Evolutionary conservation across 2,113 vertebrate species (phyloP).

Genomic region (Anarhynchus alexandrinus): DNA sequence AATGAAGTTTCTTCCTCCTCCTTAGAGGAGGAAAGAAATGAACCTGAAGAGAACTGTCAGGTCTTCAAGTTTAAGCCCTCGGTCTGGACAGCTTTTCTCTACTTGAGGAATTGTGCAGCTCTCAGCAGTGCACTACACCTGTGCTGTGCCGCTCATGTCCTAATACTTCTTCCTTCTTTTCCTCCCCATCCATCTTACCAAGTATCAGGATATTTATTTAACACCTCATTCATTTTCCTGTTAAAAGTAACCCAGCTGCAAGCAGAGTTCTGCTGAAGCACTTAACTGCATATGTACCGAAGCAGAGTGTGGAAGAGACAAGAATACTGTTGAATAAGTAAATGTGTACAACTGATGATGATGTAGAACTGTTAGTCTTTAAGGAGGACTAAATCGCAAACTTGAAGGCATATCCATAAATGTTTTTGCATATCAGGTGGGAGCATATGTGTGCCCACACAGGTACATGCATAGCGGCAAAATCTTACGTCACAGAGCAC

Average conservation of each 20-base stretch:
- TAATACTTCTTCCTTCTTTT: constrained; percentile 23
- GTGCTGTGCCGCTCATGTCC: not conserved
- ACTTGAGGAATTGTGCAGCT: not conserved
- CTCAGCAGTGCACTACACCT: not conserved
- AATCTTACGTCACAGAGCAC: not conserved
- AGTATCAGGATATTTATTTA: constrained; percentile 44
- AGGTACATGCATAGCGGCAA: not conserved
- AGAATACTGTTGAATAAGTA: not conserved
- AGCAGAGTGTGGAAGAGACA: not conserved
- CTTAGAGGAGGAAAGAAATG: not conserved
- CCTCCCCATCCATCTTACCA: not conserved
- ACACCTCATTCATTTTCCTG: constrained; percentile 38
- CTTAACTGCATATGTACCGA: not conserved
- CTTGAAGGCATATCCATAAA: not conserved
- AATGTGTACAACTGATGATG: not conserved
- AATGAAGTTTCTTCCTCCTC: not conserved
- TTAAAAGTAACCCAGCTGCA: constrained; percentile 13
- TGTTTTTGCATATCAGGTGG: not conserved
- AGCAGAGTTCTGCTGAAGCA: not conserved
- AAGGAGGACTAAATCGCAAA: constrained; percentile 3
- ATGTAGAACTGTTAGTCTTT: not conserved
- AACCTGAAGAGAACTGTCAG: not conserved
- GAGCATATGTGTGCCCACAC: not conserved
- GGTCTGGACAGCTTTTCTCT: not conserved
- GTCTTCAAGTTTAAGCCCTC: not conserved